Conservation (phyloP, 1,140 invertebrate species). For the Megalopta genalis region DNA sequence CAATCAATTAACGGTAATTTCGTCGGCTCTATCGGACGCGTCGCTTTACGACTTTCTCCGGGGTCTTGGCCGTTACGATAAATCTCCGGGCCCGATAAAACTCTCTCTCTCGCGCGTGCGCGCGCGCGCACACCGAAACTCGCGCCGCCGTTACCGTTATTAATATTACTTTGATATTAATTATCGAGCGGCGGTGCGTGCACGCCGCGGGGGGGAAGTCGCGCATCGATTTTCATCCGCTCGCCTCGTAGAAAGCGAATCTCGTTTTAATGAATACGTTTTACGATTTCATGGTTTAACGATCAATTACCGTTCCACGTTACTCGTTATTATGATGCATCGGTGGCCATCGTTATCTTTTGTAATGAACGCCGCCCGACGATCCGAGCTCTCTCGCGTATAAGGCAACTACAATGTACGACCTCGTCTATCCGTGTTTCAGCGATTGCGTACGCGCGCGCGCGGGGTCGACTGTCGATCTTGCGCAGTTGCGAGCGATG, state of each 20-base stretch:
- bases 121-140: background rate
- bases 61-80: background rate
- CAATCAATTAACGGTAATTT: conserved; percentile 15
- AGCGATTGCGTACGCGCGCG: too few species aligned
- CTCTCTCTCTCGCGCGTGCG: too few species aligned
- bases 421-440: background rate
- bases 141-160: background rate
- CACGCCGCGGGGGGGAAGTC: background rate
- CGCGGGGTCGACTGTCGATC: too few species aligned
- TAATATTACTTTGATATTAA: conserved; percentile 18
- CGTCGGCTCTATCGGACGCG: background rate
- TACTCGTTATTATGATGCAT: background rate
- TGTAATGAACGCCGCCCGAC: background rate
- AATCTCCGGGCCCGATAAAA: background rate
- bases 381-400: background rate
- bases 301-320: background rate
- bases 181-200: background rate
- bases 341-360: background rate
- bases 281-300: background rate
- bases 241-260: background rate
- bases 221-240: background rate
- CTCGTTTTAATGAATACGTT: conserved; percentile 1
- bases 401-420: background rate
- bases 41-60: background rate
- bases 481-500: too few species aligned